Conservation (phyloP, 2,888 invertebrate species). For the Trachelus tabidus region DNA sequence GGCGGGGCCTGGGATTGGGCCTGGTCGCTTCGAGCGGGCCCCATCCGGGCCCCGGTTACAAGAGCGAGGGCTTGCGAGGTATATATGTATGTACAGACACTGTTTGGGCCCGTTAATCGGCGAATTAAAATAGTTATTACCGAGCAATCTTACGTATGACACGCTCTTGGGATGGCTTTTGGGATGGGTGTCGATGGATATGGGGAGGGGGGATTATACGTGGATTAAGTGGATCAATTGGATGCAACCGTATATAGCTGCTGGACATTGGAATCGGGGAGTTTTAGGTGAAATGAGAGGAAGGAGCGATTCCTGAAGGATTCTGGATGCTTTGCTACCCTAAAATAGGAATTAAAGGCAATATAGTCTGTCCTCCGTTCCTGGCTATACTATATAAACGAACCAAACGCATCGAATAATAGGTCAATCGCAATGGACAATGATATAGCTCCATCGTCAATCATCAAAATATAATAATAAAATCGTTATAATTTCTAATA, state of each 20-base stretch:
- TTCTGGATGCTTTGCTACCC: slow-evolving; percentile 39
- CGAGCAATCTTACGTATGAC: slow-evolving; percentile 17
- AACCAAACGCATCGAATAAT: slow-evolving; percentile 47
- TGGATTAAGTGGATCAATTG: background rate
- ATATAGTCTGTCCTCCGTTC: slow-evolving; percentile 58
- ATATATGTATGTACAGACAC: slow-evolving; percentile 42
- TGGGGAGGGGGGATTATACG: background rate
- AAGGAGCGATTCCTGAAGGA: slow-evolving; percentile 6
- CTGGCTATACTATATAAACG: slow-evolving; percentile 50
- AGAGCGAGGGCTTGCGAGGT: slow-evolving; percentile 42
- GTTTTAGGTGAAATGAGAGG: background rate
- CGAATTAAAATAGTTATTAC: slow-evolving; percentile 32
- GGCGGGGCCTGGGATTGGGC: slow-evolving; percentile 34
- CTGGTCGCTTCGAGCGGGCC: slow-evolving; percentile 21
- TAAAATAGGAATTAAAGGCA: slow-evolving; percentile 54
- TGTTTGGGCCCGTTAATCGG: background rate
- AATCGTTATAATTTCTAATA: slow-evolving; percentile 42
- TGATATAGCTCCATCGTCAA: slow-evolving; percentile 49
- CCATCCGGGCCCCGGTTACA: slow-evolving; percentile 25
- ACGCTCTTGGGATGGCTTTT: slow-evolving; percentile 20
- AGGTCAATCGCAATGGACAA: slow-evolving; percentile 42
- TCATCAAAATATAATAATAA: slow-evolving; percentile 50
- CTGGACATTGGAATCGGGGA: background rate
- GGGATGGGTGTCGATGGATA: slow-evolving; percentile 3
- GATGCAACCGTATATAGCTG: background rate